A percentile compares a stretch with the other conserved stretches of the same genome.
Evolutionary conservation across 2,797 vertebrate species (phyloP).

Genomic region (Eulemur albifrons): DNA sequence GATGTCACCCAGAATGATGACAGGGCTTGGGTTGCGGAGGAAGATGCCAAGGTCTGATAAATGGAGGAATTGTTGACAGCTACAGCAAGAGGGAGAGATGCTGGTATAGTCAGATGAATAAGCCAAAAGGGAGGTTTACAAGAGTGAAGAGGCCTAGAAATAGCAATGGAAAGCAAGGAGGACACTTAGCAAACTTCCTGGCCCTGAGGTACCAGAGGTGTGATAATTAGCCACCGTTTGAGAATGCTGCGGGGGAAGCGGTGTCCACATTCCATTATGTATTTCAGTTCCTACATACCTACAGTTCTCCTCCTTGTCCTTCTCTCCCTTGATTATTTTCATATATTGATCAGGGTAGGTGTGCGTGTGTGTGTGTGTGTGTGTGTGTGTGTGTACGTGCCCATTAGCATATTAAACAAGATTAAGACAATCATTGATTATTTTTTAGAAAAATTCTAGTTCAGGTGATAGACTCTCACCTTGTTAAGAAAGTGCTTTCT

Average conservation of each 20-base stretch:
- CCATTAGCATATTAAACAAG: background rate
- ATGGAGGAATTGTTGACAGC: background rate
- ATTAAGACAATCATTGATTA: background rate
- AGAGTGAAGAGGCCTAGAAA: constrained; percentile 17
- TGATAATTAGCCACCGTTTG: background rate
- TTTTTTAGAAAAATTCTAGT: constrained; percentile 21
- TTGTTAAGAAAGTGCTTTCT: constrained; percentile 31
- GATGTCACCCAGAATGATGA: background rate
- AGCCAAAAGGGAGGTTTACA: background rate
- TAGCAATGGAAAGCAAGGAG: background rate
- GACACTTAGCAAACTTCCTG: background rate
- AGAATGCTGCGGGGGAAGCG: background rate
- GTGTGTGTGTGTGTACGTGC: background rate
- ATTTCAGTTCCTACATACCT: background rate
- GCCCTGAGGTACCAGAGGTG: background rate
- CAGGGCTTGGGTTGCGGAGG: background rate
- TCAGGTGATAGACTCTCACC: background rate
- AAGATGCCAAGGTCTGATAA: constrained; percentile 8
- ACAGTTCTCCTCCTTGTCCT: background rate
- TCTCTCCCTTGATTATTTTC: background rate
- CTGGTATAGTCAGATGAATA: background rate
- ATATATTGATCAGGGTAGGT: background rate
- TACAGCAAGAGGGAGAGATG: background rate
- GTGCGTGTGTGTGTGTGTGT: background rate
- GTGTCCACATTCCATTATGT: background rate